Conservation (phyloP, 2,888 invertebrate species). For the Mesorhabditis spiculigera region DNA sequence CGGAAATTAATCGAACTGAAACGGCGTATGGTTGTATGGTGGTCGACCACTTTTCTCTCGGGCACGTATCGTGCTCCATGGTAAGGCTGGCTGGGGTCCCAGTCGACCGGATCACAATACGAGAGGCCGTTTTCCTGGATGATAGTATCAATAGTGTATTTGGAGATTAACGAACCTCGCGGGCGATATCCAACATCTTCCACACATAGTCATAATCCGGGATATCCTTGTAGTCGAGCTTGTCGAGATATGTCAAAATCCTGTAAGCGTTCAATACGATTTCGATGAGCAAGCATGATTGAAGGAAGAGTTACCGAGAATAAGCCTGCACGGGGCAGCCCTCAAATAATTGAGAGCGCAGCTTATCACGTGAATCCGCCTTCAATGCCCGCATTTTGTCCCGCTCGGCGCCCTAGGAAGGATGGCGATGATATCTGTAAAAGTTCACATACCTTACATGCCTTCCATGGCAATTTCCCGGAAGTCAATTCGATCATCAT, state of each 20-base stretch:
- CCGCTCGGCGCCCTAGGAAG: slow-evolving; percentile 15
- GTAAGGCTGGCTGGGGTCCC: no score
- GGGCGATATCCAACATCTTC: background rate
- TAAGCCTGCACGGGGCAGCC: no score
- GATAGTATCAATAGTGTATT: no score
- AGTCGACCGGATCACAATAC: no score
- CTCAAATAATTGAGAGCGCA: background rate
- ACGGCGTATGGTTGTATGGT: no score
- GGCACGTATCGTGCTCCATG: no score
- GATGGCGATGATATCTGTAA: background rate
- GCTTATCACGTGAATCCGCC: slow-evolving; percentile 11
- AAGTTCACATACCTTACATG: slow-evolving; percentile 9
- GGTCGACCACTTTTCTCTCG: no score
- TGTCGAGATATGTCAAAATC: slow-evolving; percentile 24
- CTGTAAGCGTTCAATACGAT: background rate
- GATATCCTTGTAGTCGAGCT: slow-evolving; percentile 20
- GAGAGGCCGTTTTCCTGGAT: no score
- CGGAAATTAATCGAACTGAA: no score
- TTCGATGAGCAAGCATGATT: no score
- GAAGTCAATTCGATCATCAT: slow-evolving; percentile 27
- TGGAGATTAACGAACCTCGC: no score
- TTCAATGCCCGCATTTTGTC: slow-evolving; percentile 16
- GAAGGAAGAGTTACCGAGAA: no score
- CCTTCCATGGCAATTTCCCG: slow-evolving; percentile 28
- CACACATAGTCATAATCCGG: slow-evolving; percentile 33